phyloP scores from a whole-genome alignment of 30 jellyfish, hydroid and myxozoan species.

The Morbakka virulenta region DNA sequence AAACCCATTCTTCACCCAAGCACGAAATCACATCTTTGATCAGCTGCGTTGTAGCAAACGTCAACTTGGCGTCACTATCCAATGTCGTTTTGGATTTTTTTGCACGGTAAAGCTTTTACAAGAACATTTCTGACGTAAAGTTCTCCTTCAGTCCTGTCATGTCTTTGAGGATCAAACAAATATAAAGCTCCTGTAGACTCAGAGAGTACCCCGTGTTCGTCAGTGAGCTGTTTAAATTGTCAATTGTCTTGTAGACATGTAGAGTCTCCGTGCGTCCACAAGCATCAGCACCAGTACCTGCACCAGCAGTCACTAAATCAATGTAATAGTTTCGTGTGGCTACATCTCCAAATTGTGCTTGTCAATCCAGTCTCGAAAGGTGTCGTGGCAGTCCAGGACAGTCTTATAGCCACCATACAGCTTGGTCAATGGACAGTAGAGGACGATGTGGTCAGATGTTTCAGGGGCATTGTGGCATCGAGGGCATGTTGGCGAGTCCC shows the following conservation, averaged over 20 bases:
- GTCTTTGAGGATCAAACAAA: neutral
- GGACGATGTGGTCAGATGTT: too few species aligned
- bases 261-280: neutral
- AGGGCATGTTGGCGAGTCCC: too few species aligned
- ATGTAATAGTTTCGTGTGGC: too few species aligned
- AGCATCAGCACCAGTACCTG: slow-evolving; percentile 2
- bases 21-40: neutral
- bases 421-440: too few species aligned
- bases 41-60: neutral
- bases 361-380: too few species aligned
- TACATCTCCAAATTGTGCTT: too few species aligned
- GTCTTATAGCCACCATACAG: too few species aligned
- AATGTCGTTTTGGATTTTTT: neutral
- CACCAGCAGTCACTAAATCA: neutral
- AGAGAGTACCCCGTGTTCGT: neutral
- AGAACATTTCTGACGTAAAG: neutral
- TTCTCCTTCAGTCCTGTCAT: neutral
- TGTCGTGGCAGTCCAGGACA: too few species aligned
- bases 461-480: too few species aligned
- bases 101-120: neutral
- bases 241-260: neutral
- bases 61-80: neutral
- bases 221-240: neutral
- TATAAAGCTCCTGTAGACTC: neutral
- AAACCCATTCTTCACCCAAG: neutral